Conservation (phyloP, 2,797 vertebrate genomes). For the Periophthalmus magnuspinnatus region DNA sequence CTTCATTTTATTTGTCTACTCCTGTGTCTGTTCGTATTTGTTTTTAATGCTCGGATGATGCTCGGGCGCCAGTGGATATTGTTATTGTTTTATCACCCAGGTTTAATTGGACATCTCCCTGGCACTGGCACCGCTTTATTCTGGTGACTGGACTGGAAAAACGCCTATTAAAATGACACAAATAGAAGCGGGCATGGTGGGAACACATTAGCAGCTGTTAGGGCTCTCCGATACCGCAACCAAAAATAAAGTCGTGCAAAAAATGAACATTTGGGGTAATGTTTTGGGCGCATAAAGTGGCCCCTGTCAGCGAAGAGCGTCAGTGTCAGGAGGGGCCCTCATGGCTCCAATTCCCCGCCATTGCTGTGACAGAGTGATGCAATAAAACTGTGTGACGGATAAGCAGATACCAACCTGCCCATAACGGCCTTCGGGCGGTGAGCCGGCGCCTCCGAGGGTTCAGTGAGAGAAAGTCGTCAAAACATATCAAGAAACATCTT, state of each 20-base stretch:
- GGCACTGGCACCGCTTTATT: slow-evolving; percentile 8
- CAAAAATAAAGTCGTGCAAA: background rate
- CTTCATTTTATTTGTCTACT: slow-evolving; percentile 6
- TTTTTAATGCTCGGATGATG: slow-evolving; percentile 14
- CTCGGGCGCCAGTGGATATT: slow-evolving; percentile 7
- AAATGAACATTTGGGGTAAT: background rate
- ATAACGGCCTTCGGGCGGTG: slow-evolving; percentile 37
- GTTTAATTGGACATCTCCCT: slow-evolving; percentile 16
- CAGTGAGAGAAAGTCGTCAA: background rate
- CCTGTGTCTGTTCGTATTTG: slow-evolving; percentile 3
- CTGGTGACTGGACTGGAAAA: slow-evolving; percentile 12
- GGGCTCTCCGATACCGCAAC: too few relatives aligned
- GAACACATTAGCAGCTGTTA: slow-evolving; percentile 3
- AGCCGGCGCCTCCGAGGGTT: slow-evolving; percentile 21
- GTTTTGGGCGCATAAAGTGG: slow-evolving; percentile 20
- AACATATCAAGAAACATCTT: too few relatives aligned
- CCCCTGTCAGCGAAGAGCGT: slow-evolving; percentile 32
- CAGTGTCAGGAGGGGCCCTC: slow-evolving; percentile 36
- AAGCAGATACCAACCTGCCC: slow-evolving; percentile 39
- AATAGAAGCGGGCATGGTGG: slow-evolving; percentile 4
- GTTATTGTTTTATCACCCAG: slow-evolving; percentile 15
- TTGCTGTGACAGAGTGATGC: slow-evolving; percentile 28
- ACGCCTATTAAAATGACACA: slow-evolving; percentile 11
- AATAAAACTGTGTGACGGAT: slow-evolving; percentile 31
- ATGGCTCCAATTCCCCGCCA: slow-evolving; percentile 31